Base-by-base conservation (phyloP, 2,797 vertebrate species). In the Cuculus canorus region DNA sequence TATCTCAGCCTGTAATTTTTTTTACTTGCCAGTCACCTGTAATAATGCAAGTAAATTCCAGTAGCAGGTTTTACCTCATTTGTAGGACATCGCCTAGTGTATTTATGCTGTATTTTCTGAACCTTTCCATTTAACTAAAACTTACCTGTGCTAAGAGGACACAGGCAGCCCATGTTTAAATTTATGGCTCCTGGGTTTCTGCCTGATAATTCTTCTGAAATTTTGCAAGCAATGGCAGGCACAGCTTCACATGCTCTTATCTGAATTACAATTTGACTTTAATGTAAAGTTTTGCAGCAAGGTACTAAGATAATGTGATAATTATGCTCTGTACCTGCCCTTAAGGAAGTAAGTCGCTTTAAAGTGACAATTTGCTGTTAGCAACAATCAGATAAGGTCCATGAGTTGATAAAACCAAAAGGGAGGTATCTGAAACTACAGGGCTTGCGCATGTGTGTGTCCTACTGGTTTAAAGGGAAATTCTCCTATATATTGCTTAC, bases 311-410 rank as follows among this genome's bases (percentile, higher is more conserved):
- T 23, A 80, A 10, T 13, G 10, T 78, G 61, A 37, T 90, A 81
- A 92, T 90, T 95, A 35, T 72, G 35, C 48, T 81, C 70, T 84
- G 25, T 88, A 71, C 32, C 14, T 86, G 63, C 45, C 63, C 82
- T 70, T 71, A 88, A 84, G 47, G 52, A 76, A 66, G 64, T 53
- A 82, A 84, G 35, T 72, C 53, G 15, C 70, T 84, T 82, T 60
- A 27, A 65, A 82, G 33, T 82, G 45, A 28, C 37, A 57, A 37
- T 93, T 88, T 90, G 27, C 70, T 16, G 1, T 77, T 90, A 82
- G 30, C 39, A 82, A 7, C 48, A 69, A 60, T 57, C 45, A 75
- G 41, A 56, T 85, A 85, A 50, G 4, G 4, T 82, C 43, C 19
- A 5, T 17, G 37, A 87, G 27, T 10, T 85, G 53, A 64, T 93